Percentiles rank a stretch among this genome's conserved stretches.
These are phyloP conservation scores for Camponotus vicinus DNA, from an alignment of 1,140 invertebrate species.

Conservation along the genomic window DNA sequence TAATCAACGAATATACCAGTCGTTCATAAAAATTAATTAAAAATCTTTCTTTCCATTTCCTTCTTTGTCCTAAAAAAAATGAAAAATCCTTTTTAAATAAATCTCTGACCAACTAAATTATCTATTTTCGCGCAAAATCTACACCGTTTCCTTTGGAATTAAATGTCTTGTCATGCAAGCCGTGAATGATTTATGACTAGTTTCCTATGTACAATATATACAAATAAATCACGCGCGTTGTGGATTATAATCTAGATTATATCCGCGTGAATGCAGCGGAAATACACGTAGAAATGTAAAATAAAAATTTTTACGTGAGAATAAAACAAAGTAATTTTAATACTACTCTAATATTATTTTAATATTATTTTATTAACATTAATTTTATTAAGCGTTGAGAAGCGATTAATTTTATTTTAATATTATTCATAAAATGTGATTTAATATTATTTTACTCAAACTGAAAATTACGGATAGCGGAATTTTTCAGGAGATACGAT, in stretches of 20 bases:
- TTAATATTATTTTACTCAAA: background rate
- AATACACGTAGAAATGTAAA: background rate
- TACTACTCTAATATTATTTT: no score
- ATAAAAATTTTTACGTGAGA: background rate
- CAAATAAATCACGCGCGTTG: slow-evolving; percentile 16
- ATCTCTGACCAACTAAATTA: background rate
- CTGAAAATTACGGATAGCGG: no score
- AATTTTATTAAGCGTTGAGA: no score
- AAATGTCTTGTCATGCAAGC: background rate
- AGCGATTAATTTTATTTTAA: no score
- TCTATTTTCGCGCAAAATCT: background rate
- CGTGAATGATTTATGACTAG: background rate
- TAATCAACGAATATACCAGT: no score
- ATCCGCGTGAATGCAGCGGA: background rate
- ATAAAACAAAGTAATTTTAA: no score
- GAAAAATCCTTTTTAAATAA: background rate
- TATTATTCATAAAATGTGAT: no score
- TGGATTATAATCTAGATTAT: background rate
- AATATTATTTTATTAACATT: no score
- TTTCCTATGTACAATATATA: slow-evolving; percentile 1
- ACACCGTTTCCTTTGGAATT: background rate
- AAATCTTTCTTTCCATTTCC: background rate
- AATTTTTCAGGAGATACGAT: no score
- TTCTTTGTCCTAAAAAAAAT: background rate
- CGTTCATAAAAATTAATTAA: no score